Base-by-base conservation (phyloP, 2,113 vertebrate species). In the Salvelinus namaycush region DNA sequence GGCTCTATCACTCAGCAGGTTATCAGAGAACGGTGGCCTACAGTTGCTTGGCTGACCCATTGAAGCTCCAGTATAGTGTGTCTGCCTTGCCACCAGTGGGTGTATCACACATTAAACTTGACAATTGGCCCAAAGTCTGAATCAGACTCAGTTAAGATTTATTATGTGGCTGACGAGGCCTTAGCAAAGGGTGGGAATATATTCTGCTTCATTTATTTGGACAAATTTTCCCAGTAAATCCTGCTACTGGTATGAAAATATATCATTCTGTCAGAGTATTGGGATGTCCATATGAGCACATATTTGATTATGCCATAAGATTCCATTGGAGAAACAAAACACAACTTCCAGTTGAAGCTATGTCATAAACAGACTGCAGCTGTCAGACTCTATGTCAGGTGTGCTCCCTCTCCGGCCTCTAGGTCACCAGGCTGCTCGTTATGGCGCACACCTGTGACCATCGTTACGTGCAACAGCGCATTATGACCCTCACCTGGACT, bases 301-400 rank as follows among this genome's bases (percentile, higher is more conserved):
- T 67, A 29, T 67, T 65, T 65, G 8, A 24, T 65, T 26, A 24
- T 65, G 62, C 22, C 24, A 27, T 66, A 20, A 13, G 13, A 66
- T 9, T 66, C 3, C n/a, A 20, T 11, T 13, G 22, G 24, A 66
- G 3, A 24, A 0, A 34, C 4, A 34, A 13, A 31, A 5, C 29
- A 74, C 77, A 75, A 68, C 83, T 72, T 79, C 73, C 27, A 81
- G 82, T 78, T 82, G 76, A 81, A 79, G 76, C 77, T 78, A 66
- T 20, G 81, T 75, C 69, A 78, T 88, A 89, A 89, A 90, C 85
- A 86, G 76, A 26, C 3, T 68, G 82, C 89, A 83, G 66, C 80
- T 90, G 75, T 84, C 83, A 86, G 57, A 67, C 84, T 85, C 79
- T 81, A 27, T 27, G 26, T 27, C 26, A 2, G 27, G 27, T 27